Conservation (phyloP, 1,140 invertebrate genomes). For the Sitobion miscanthi region DNA sequence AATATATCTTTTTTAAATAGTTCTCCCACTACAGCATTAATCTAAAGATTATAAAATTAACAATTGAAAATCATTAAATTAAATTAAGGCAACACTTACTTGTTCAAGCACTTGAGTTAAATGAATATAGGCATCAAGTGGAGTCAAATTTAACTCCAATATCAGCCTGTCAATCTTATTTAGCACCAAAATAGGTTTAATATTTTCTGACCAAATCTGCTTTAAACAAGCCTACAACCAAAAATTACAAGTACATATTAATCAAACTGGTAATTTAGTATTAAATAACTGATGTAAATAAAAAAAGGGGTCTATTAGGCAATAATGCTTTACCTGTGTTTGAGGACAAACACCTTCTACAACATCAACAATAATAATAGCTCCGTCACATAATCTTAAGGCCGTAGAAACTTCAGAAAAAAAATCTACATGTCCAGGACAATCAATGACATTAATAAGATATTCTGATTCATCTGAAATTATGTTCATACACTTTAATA, state of each 20-base stretch:
- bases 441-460: slow-evolving; percentile 96
- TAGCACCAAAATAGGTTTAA: slow-evolving; percentile 88
- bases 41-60: slow-evolving; percentile 33
- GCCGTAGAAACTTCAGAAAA: slow-evolving; percentile 95
- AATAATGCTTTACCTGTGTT: slow-evolving; percentile 68
- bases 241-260: neutral
- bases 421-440: slow-evolving; percentile 99
- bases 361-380: slow-evolving; percentile 94
- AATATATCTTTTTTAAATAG: slow-evolving; percentile 84
- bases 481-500: slow-evolving; percentile 28
- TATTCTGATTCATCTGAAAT: slow-evolving; percentile 67
- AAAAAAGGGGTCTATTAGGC: neutral
- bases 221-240: slow-evolving; percentile 68
- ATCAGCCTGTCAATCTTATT: slow-evolving; percentile 98
- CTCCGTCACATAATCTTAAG: slow-evolving; percentile 94
- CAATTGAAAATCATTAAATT: neutral
- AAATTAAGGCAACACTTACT: slow-evolving; percentile 76
- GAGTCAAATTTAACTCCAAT: slow-evolving; percentile 85
- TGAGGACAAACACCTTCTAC: slow-evolving; percentile 93
- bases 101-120: slow-evolving; percentile 90
- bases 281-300: neutral
- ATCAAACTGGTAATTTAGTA: neutral
- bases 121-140: slow-evolving; percentile 88
- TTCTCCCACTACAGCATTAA: slow-evolving; percentile 89
- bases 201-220: slow-evolving; percentile 89